A percentile compares a stretch with the other conserved stretches of the same genome.
These are phyloP conservation scores for Yoshiicerus persimilis DNA, from an alignment of 1,140 invertebrate species.

Conservation along the genomic window DNA sequence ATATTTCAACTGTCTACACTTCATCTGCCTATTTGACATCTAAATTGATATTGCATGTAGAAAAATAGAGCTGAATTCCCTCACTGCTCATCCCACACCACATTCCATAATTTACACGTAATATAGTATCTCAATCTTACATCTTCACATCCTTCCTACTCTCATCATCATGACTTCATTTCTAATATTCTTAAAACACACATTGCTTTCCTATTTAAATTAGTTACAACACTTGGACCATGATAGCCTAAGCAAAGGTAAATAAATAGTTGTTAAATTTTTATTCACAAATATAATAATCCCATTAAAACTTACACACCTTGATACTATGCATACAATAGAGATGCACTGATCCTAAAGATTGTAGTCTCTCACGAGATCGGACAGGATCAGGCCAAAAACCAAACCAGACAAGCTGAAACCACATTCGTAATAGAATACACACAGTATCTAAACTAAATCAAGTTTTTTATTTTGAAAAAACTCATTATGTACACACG, in stretches of 20 bases:
- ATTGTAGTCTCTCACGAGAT: background rate
- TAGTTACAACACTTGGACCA: background rate
- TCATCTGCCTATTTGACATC: constrained; percentile 11
- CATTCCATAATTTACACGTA: background rate
- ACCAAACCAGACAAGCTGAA: background rate
- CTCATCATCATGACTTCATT: background rate
- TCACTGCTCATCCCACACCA: background rate
- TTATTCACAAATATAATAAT: background rate
- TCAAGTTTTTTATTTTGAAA: constrained; percentile 15
- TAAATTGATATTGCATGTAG: constrained; percentile 20
- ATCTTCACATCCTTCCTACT: background rate
- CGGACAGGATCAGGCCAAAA: background rate
- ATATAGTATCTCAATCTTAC: background rate
- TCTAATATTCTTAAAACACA: background rate
- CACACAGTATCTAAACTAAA: background rate
- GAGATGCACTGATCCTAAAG: background rate
- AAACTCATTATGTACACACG: background rate
- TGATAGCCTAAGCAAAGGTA: background rate
- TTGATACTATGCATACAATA: background rate
- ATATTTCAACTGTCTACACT: constrained; percentile 20
- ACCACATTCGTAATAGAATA: background rate
- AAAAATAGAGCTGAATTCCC: background rate
- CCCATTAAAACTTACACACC: background rate
- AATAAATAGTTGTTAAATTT: background rate
- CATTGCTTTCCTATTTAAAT: background rate